Evolutionary conservation across 2,888 invertebrate genomes (phyloP).

Genomic region (Eupeodes luniger): DNA sequence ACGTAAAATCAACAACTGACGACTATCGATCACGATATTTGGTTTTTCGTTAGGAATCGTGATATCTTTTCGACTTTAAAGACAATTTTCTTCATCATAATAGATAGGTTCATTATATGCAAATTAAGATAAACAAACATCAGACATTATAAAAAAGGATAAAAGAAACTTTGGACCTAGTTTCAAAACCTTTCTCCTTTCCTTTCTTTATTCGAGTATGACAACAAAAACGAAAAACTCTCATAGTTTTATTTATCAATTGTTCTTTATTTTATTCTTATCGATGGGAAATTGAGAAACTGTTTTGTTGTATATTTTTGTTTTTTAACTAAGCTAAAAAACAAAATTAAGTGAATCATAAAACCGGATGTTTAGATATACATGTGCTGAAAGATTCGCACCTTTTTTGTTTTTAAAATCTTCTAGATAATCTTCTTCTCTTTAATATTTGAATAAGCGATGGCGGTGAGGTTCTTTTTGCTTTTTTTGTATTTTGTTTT

Average conservation of each 20-base stretch:
- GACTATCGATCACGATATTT: slow-evolving; percentile 19
- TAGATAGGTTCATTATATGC: not conserved
- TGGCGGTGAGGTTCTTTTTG: slow-evolving; percentile 37
- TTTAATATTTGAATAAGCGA: slow-evolving; percentile 27
- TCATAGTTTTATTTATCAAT: slow-evolving; percentile 15
- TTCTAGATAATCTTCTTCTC: slow-evolving; percentile 25
- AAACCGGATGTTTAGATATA: slow-evolving; percentile 54
- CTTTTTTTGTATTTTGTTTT: not conserved
- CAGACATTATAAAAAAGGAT: not conserved
- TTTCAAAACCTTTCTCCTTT: slow-evolving; percentile 56
- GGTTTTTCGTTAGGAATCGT: not conserved
- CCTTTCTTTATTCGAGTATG: not conserved
- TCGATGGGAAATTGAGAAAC: slow-evolving; percentile 5
- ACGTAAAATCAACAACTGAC: not conserved
- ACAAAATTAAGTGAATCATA: not conserved
- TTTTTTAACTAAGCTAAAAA: not conserved
- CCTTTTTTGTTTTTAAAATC: slow-evolving; percentile 48
- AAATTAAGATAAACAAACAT: not conserved
- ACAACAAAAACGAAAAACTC: not conserved
- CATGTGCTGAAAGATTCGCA: slow-evolving; percentile 39
- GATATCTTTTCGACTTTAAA: slow-evolving; percentile 6
- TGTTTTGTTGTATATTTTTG: not conserved
- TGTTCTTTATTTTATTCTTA: not conserved
- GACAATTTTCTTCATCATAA: not conserved
- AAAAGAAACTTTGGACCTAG: slow-evolving; percentile 32